Base-by-base conservation (phyloP, 2,888 invertebrate genomes). In the Bembecia ichneumoniformis region DNA sequence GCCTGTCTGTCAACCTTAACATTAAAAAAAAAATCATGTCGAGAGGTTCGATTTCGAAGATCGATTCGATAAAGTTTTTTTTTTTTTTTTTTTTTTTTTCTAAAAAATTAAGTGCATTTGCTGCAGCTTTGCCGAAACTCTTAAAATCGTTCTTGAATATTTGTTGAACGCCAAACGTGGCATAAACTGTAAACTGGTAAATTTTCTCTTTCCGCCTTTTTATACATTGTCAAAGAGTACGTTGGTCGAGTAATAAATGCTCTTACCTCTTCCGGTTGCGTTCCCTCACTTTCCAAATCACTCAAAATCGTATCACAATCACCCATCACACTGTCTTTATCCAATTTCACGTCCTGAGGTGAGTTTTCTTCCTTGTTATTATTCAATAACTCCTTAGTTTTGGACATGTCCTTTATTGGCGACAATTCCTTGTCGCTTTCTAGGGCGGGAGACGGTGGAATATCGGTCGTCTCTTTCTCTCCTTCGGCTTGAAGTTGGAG, bases 231-330 rank as follows among this genome's bases (percentile, higher is more conserved):
- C 20, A 28, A 28, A 28, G 28, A 28, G 5, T 9, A 28, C 28
- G 5, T 28, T 28, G 28, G 28, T 28, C 28, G 28, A 28, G 28
- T 28, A 35, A 35, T 35, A 40, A 11, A 40, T 40, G 17, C 16
- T 43, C 67, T 69, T 60, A 92, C 92, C 89, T 95, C 96, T 66
- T 95, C 95, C 0, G 94, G 94, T 59, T 94, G 94, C 0, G 94
- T 95, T 0, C 94, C 94, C 63, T 96, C 95, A 66, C 95, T 96
- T 71, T 96, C 96, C 67, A 94, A 91, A 64, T 94, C 95, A 54
- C 94, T 94, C 66, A 94, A 88, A n/a, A 70, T 75, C 3, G 77
- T 82, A 46, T 91, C 91, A 0, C 92, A 92, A 46, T 91, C 91
- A 0, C 92, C 92, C 60, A 91, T 88, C 1, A 90, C 84, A 55